Base-by-base conservation (phyloP, 2,797 vertebrate species). In the Pangasius sanitwongsei region DNA sequence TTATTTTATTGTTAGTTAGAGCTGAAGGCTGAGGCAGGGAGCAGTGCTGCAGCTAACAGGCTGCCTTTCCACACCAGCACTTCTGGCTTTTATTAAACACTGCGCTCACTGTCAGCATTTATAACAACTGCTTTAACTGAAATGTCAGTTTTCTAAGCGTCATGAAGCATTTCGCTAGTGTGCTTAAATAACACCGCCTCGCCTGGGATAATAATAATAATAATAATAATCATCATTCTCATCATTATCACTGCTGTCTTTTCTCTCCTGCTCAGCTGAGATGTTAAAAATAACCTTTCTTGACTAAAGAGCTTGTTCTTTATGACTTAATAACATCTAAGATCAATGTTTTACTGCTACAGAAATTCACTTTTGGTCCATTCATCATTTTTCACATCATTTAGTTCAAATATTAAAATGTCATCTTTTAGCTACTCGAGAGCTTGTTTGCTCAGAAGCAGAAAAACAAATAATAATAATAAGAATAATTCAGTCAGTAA, bases 1-100 rank as follows among this genome's bases (percentile, higher is more conserved):
- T 70, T 89, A 81, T 70, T 72, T 70, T 70, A 86, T 89, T 89
- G 83, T 86, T 85, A 50, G n/a, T 50, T 63, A 16, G 1, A 61
- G 55, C 55, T 77, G 20, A 88, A 83, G 57, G 53, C 53, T 55
- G 72, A 67, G 9, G 20, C 15, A 8, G n/a, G 25, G 50, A 15
- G 53, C 0, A 3, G 16, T 57, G 18, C 18, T 55, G 50, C 6
- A 81, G 31, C 31, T 20, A 37, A 31, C 78, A 20, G 57, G 23
- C 31, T 59, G 48, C 28, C 1, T 44, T 75, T 50, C 5, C 5
- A 53, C 1, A 2, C 11, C 20, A 23, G 59, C 11, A 12, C 25
- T 63, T 83, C 9, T 61, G 12, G 11, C 16, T 3, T 61, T 83
- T 63, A 61, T 83, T 83, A 34, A 25, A 25, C 6, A 7, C 44